Conservation (phyloP, 2,113 vertebrate genomes). For the Micronycteris hirsuta region DNA sequence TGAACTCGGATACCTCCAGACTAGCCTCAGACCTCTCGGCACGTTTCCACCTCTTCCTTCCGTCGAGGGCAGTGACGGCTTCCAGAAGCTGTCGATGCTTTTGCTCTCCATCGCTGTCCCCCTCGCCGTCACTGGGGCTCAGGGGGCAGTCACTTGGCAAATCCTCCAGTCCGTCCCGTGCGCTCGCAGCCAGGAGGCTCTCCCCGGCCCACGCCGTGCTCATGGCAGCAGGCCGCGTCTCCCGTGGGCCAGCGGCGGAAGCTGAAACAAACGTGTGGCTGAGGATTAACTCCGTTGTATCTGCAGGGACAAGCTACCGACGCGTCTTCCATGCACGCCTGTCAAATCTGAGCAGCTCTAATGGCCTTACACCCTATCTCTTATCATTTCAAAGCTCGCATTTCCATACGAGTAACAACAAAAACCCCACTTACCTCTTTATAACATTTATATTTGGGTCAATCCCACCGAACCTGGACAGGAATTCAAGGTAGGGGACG, state of each 20-base stretch:
- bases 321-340: neutral
- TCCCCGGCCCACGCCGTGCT: neutral
- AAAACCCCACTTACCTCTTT: conserved; percentile 45
- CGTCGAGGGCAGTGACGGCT: conserved; percentile 86
- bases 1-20: conserved; percentile 89
- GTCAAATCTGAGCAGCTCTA: neutral
- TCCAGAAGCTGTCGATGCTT: conserved; percentile 89
- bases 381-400: neutral
- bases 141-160: conserved; percentile 63
- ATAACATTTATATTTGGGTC: neutral
- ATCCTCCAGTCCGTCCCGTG: conserved; percentile 70
- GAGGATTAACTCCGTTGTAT: neutral
- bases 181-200: conserved; percentile 43
- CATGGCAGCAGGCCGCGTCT: neutral
- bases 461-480: conserved; percentile 50
- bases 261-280: neutral
- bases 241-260: conserved; percentile 56
- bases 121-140: conserved; percentile 84
- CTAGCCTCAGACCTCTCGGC: conserved; percentile 89
- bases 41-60: conserved; percentile 80
- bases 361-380: neutral
- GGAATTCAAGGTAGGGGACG: conserved; percentile 45
- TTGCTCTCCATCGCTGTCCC: conserved; percentile 79
- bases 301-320: too few relatives aligned
- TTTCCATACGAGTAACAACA: neutral